Evolutionary conservation across 2,113 vertebrate genomes (phyloP), one percentile per base, ranked within the genome.

Genomic region (Leptocoma aspasia): DNA sequence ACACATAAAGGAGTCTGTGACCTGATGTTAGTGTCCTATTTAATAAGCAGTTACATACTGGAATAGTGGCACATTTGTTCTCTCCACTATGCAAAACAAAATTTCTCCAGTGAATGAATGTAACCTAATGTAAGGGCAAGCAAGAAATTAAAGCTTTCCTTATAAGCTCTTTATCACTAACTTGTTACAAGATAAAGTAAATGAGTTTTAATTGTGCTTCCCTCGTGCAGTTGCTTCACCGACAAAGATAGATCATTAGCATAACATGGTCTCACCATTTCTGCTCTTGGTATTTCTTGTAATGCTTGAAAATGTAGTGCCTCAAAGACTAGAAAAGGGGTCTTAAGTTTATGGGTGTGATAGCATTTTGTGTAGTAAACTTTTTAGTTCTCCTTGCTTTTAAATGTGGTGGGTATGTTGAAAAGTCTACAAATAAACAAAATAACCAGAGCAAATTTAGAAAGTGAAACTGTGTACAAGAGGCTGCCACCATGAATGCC

Each of bases 151-250:
- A 84, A 85, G 91, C 54, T 91, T 96, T 76, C 31, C 42, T 72
- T 94, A 42, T 5, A 88, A 90, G 92, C 82, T 82, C 86, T 92
- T 93, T 96, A 94, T 94, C 53, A 0, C 78, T 65, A 79, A 64
- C 78, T 95, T 89, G 61, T 95, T 94, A 91, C 61, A 80, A 85
- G 94, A 89, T 97, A 92, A 96, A 91, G 70, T 89, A 82, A 95
- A 90, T 93, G 82, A 92, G 92, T 92, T 96, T 93, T 96, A 95
- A 93, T 95, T 96, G 94, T 93, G 61, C 41, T 87, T 91, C 37
- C 64, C 84, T 91, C 0, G 0, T 70, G 77, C 72, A 57, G 24
- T 37, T 73, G 81, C 56, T 91, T 71, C 65, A 42, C 56, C 7
- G 49, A 80, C 86, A 86, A 59, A 94, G 91, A 56, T 0, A 0